These are phyloP conservation scores for Trichonephila inaurata DNA, from an alignment of 1,140 invertebrate species.

Conservation along the genomic window DNA sequence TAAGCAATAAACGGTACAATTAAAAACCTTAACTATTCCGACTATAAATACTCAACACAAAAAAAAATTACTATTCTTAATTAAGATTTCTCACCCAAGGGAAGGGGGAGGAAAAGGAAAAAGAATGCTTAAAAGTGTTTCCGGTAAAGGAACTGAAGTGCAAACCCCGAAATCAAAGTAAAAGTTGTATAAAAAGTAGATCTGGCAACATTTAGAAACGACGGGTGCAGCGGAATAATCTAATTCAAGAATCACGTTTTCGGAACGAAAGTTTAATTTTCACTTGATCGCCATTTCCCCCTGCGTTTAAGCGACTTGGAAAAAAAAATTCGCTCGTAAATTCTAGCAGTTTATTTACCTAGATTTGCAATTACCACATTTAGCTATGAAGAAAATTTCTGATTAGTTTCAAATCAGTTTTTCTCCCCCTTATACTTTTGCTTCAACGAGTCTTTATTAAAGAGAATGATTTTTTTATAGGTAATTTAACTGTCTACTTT, in stretches of 20 bases:
- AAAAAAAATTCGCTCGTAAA: not conserved
- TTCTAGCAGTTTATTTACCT: constrained; percentile 29
- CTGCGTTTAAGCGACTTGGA: not conserved
- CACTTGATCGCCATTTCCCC: not conserved
- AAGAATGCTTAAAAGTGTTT: not conserved
- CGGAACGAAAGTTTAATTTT: constrained; percentile 39
- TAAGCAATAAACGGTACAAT: not conserved
- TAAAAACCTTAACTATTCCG: not conserved
- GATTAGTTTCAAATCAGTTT: constrained; percentile 44
- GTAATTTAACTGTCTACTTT: too few relatives aligned
- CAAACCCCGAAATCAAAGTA: not conserved
- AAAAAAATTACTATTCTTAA: not conserved
- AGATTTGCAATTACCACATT: constrained; percentile 39
- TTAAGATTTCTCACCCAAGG: not conserved
- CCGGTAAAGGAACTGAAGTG: not conserved
- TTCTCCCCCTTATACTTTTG: not conserved
- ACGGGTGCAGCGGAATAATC: not conserved
- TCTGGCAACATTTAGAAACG: not conserved
- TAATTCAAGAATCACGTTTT: constrained; percentile 55
- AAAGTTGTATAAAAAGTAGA: not conserved
- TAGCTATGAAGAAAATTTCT: not conserved
- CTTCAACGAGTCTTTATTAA: not conserved
- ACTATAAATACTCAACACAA: not conserved
- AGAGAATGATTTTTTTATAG: too few relatives aligned
- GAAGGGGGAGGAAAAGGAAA: too few relatives aligned